phyloP scores from a whole-genome alignment of 2,113 vertebrate species.

The Pollachius pollachius region DNA sequence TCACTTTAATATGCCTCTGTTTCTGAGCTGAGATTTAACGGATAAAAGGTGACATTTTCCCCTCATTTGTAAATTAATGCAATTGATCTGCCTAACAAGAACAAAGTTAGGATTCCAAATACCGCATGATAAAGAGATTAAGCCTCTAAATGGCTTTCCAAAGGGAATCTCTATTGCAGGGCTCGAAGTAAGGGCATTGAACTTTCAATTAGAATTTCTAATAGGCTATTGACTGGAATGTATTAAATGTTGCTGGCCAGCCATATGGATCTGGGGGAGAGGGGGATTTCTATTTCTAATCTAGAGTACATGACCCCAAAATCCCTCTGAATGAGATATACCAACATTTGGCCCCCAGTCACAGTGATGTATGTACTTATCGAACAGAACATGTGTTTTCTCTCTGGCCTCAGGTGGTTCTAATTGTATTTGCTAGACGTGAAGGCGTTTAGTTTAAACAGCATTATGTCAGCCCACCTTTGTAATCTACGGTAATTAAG shows the following conservation, averaged over 20 bases:
- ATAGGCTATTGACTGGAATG: slow-evolving; percentile 95
- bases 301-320: slow-evolving; percentile 73
- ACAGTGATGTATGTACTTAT: slow-evolving; percentile 23
- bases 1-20: slow-evolving; percentile 82
- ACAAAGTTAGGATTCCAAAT: slow-evolving; percentile 97
- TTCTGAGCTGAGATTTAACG: slow-evolving; percentile 82
- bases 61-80: slow-evolving; percentile 96
- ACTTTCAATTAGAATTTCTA: slow-evolving; percentile 98
- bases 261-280: slow-evolving; percentile 81
- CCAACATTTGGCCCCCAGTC: slow-evolving; percentile 23
- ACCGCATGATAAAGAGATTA: slow-evolving; percentile 98
- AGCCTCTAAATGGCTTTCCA: slow-evolving; percentile 93
- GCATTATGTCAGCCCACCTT: slow-evolving; percentile 35
- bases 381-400: slow-evolving; percentile 35
- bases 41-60: slow-evolving; percentile 96
- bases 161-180: slow-evolving; percentile 88
- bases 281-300: slow-evolving; percentile 61
- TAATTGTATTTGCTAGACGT: slow-evolving; percentile 38
- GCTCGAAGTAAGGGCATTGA: slow-evolving; percentile 85
- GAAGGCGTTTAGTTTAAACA: slow-evolving; percentile 13
- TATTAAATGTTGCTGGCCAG: slow-evolving; percentile 88
- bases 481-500: slow-evolving; percentile 44
- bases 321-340: slow-evolving; percentile 36
- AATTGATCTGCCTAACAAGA: slow-evolving; percentile 96
- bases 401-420: slow-evolving; percentile 32